Evolutionary conservation across 2,888 invertebrate species (phyloP).

Genomic region (Parnassius mnemosyne): DNA sequence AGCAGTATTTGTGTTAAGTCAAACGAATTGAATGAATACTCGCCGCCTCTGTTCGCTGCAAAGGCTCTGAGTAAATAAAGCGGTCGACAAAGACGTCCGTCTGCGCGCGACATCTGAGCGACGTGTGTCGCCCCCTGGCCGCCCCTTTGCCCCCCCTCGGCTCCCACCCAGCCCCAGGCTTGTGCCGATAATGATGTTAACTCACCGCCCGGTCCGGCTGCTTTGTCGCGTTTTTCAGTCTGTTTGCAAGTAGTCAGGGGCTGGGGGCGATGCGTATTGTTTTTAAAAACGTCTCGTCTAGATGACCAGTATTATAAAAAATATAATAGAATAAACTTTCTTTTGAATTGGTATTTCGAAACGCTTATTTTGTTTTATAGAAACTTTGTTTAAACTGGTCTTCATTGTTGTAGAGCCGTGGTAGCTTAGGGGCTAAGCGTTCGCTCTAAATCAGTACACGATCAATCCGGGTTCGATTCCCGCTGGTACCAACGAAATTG

Average conservation of each 20-base stretch:
- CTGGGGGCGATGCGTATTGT: conserved; percentile 24
- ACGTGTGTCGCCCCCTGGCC: conserved; percentile 67
- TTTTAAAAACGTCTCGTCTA: conserved; percentile 17
- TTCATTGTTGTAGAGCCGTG: too few species aligned
- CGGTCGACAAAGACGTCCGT: conserved; percentile 79
- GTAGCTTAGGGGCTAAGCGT: too few species aligned
- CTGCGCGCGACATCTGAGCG: conserved; percentile 78
- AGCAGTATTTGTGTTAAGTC: conserved; percentile 5
- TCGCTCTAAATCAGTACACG: too few species aligned
- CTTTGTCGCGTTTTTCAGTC: conserved; percentile 73
- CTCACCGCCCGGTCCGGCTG: conserved; percentile 68
- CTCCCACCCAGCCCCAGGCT: conserved; percentile 42
- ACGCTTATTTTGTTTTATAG: too few species aligned
- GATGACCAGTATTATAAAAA: neutral
- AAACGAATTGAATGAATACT: conserved; percentile 41
- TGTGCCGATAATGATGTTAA: conserved; percentile 77
- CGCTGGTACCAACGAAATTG: too few species aligned
- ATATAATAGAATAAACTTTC: too few species aligned
- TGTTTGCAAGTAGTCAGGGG: conserved; percentile 35
- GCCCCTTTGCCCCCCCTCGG: conserved; percentile 33
- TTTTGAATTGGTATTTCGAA: too few species aligned
- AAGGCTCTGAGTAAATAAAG: conserved; percentile 69
- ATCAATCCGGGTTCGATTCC: too few species aligned
- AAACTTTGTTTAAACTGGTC: too few species aligned
- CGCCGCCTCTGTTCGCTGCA: conserved; percentile 66